Evolutionary conservation across 2,888 invertebrate species (phyloP).

Genomic region (Ecliptopera silaceata): DNA sequence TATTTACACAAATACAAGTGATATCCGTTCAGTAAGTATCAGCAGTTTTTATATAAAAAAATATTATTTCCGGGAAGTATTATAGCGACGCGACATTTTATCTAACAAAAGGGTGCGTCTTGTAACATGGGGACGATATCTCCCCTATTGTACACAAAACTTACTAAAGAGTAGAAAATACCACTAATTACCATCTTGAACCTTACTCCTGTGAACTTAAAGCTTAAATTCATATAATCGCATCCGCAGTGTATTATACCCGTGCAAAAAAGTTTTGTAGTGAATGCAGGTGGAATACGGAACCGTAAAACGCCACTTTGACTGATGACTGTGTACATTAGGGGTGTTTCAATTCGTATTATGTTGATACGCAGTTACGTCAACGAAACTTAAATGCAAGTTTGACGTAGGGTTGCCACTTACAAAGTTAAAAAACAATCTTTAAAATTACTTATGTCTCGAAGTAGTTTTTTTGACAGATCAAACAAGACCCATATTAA

Average conservation of each 20-base stretch:
- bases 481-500: too few relatives aligned
- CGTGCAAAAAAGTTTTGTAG: constrained; percentile 2
- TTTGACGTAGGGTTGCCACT: constrained; percentile 18
- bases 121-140: constrained; percentile 25
- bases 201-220: neutral
- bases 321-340: constrained; percentile 23
- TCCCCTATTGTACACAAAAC: constrained; percentile 33
- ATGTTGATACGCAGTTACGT: constrained; percentile 24
- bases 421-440: neutral
- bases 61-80: constrained; percentile 20
- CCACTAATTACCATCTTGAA: constrained; percentile 8
- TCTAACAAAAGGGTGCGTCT: constrained; percentile 29
- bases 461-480: too few relatives aligned
- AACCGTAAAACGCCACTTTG: constrained; percentile 8
- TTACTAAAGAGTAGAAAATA: constrained; percentile 22
- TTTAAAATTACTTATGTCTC: too few relatives aligned
- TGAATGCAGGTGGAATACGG: neutral
- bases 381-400: constrained; percentile 27
- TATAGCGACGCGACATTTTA: constrained; percentile 30
- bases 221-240: neutral
- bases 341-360: constrained; percentile 25
- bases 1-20: constrained; percentile 10
- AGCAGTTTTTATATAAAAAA: constrained; percentile 22
- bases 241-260: neutral
- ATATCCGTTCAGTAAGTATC: constrained; percentile 9